Evolutionary conservation across 2,888 invertebrate genomes (phyloP), one percentile per base, ranked within the genome.

Genomic region (Pseudococcus viburni): DNA sequence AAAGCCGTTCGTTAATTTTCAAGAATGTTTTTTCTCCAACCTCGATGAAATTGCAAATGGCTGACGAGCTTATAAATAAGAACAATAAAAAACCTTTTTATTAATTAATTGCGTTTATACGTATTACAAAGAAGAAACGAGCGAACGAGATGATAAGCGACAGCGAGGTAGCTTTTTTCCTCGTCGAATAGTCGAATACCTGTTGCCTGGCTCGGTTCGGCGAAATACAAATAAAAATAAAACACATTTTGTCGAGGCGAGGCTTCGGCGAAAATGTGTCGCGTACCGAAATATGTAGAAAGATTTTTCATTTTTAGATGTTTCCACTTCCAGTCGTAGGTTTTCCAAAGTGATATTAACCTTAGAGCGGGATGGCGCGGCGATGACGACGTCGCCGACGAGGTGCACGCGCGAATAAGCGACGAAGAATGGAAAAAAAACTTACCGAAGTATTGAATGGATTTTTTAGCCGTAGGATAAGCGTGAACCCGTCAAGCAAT

Each of bases 391-490:
- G 15, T 5, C 12, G 17, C 17, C 51, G 51, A 51, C 64, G 64
- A 19, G 68, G 26, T 19, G 12, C 3, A 39, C 33, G 39, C 17
- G 77, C 39, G 19, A 64, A 64, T 9, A 22, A 12, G 68, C 26
- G 11, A 55, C 17, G 55, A 17, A 55, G 64, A 22, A 64, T 6
- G 19, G 19, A 73, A 33, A 15, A 80, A 80, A 80, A 39, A 42
- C n/a, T 73, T 17, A 8, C 42, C 80, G 68, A 80, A 80, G 12
- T 80, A 80, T 80, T 42, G 80, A 80, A 80, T 80, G 80, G 80
- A 80, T 80, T 80, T 80, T 80, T 80, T 80, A 80, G 80, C 80
- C 80, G 7, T 17, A n/a, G 80, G 68, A 73, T 73, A 73, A 73
- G 80, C 80, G 80, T 42, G 42, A 80, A 80, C 80, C 42, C 42